These are phyloP conservation scores for Brachymystax lenok DNA, from an alignment of 2,797 vertebrate species.

Conservation along the genomic window DNA sequence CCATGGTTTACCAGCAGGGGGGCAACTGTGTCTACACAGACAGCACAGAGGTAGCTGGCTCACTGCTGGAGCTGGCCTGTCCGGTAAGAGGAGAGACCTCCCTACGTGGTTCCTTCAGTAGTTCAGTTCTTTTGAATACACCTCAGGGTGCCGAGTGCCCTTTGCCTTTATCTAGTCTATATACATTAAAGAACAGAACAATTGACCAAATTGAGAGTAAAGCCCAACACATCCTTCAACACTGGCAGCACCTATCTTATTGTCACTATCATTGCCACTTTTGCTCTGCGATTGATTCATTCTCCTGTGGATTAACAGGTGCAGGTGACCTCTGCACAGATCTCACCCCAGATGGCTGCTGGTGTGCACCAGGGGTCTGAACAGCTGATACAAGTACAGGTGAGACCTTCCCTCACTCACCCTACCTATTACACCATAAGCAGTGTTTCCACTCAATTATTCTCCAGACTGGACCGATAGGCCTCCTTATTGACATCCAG, in stretches of 20 bases:
- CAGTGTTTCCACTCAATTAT: neutral
- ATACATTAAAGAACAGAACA: neutral
- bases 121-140: neutral
- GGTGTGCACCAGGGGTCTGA: constrained; percentile 89
- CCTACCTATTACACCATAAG: neutral
- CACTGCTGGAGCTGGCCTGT: constrained; percentile 95
- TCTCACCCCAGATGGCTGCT: constrained; percentile 89
- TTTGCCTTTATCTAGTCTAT: neutral
- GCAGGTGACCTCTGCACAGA: constrained; percentile 86
- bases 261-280: neutral
- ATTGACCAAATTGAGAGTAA: neutral
- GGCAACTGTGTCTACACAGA: constrained; percentile 96
- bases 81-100: constrained; percentile 79
- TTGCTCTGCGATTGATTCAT: neutral
- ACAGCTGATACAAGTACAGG: constrained; percentile 96
- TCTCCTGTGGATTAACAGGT: constrained; percentile 70
- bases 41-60: constrained; percentile 98
- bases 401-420: constrained; percentile 50
- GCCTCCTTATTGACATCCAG: neutral
- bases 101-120: neutral
- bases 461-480: neutral
- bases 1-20: constrained; percentile 97
- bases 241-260: constrained; percentile 50
- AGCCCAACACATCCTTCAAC: neutral
- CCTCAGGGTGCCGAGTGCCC: neutral